Conservation (phyloP, 2,888 invertebrate species). For the Ferrisia virgata region DNA sequence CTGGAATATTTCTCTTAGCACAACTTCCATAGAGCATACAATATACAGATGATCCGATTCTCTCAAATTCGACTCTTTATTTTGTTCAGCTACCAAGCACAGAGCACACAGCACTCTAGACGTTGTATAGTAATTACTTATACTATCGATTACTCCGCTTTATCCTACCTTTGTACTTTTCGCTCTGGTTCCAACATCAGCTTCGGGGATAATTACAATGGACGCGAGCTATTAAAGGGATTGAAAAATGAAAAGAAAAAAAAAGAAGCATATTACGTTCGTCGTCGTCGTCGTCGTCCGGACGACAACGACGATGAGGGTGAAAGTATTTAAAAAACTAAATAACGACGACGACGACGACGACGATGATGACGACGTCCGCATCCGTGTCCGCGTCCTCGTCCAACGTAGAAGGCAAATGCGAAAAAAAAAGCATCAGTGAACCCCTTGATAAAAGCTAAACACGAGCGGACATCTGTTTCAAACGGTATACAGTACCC, state of each 20-base stretch:
- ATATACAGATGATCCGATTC: too few species aligned
- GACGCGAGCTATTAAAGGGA: constrained; percentile 43
- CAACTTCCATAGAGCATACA: too few species aligned
- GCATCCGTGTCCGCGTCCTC: background rate
- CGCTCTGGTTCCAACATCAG: background rate
- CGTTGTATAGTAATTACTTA: constrained; percentile 17
- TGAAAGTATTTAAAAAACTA: constrained; percentile 42
- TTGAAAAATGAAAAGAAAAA: constrained; percentile 29
- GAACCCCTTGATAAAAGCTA: background rate
- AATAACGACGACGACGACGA: background rate
- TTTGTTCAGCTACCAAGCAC: too few species aligned
- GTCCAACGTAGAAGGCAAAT: background rate
- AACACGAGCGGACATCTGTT: constrained; percentile 41
- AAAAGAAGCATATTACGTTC: background rate
- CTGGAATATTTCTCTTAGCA: too few species aligned
- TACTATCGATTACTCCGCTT: constrained; percentile 36
- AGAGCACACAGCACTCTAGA: background rate
- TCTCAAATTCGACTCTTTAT: too few species aligned
- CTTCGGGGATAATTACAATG: constrained; percentile 39
- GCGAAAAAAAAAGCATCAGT: background rate
- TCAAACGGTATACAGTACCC: constrained; percentile 1
- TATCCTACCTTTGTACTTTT: constrained; percentile 15
- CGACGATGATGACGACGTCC: background rate
- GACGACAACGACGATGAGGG: constrained; percentile 2
- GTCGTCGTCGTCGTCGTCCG: background rate